Conservation (phyloP, 1,140 invertebrate species). For the Neuroterus valhalla region DNA sequence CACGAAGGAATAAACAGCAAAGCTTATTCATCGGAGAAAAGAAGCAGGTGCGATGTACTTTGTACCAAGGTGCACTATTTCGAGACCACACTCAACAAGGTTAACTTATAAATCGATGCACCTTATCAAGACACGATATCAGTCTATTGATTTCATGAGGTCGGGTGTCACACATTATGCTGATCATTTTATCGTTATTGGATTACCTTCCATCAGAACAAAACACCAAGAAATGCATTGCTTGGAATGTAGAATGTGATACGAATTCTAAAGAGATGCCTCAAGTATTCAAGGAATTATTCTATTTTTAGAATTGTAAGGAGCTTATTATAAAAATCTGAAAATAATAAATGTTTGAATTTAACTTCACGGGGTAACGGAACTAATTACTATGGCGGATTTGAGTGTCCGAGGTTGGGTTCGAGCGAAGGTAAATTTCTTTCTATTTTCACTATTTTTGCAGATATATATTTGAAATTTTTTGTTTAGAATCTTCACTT, state of each 20-base stretch:
- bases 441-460: no score
- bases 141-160: constrained; percentile 28
- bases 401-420: no score
- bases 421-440: no score
- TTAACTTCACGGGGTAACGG: no score
- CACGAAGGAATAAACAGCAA: constrained; percentile 20
- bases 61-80: constrained; percentile 7
- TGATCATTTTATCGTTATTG: constrained; percentile 24
- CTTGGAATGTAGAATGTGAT: constrained; percentile 23
- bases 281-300: neutral
- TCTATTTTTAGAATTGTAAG: neutral
- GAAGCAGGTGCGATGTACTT: constrained; percentile 19
- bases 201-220: constrained; percentile 12
- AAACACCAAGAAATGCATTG: constrained; percentile 18
- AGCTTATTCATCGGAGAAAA: constrained; percentile 17
- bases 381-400: no score
- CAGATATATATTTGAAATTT: no score
- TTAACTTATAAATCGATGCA: constrained; percentile 20
- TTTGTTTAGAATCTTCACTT: no score
- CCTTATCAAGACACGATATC: constrained; percentile 16
- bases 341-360: no score
- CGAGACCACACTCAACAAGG: constrained; percentile 22
- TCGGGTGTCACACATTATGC: constrained; percentile 11
- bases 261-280: constrained; percentile 17
- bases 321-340: no score